These are phyloP conservation scores for Drosophila bunnanda DNA, from an alignment of 2,888 invertebrate species.

Conservation along the genomic window DNA sequence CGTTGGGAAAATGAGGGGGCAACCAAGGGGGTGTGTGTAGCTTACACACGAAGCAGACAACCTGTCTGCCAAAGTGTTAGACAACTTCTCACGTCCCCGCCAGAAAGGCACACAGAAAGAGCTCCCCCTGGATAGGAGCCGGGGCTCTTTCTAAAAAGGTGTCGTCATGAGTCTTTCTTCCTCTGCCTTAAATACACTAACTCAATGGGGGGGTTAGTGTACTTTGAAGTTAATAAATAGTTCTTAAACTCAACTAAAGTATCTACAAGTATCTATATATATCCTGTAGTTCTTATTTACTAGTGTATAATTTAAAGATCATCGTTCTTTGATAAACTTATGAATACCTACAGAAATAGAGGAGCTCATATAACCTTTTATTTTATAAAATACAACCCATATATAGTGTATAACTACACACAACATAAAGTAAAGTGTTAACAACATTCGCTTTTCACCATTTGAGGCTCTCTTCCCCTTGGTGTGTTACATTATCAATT, in stretches of 20 bases:
- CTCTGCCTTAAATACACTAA: constrained; percentile 15
- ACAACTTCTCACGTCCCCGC: constrained; percentile 77
- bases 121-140: constrained; percentile 13
- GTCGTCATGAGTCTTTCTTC: constrained; percentile 66
- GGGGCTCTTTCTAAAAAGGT: constrained; percentile 52
- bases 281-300: not conserved
- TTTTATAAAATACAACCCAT: not conserved
- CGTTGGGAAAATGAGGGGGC: not conserved
- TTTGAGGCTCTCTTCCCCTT: not conserved
- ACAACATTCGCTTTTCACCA: constrained; percentile 33
- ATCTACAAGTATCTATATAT: not conserved
- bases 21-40: not conserved
- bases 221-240: not conserved
- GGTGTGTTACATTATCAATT: constrained; percentile 73
- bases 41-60: constrained; percentile 50
- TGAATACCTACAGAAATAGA: not conserved
- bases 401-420: not conserved
- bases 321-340: not conserved
- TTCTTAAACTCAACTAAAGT: no score
- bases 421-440: constrained; percentile 6
- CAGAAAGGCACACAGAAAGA: constrained; percentile 44
- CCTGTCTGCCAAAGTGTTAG: constrained; percentile 78
- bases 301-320: not conserved
- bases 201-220: not conserved
- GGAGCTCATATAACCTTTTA: not conserved